Evolutionary conservation across 2,113 vertebrate species (phyloP).

Genomic region (Rhinichthys klamathensis): DNA sequence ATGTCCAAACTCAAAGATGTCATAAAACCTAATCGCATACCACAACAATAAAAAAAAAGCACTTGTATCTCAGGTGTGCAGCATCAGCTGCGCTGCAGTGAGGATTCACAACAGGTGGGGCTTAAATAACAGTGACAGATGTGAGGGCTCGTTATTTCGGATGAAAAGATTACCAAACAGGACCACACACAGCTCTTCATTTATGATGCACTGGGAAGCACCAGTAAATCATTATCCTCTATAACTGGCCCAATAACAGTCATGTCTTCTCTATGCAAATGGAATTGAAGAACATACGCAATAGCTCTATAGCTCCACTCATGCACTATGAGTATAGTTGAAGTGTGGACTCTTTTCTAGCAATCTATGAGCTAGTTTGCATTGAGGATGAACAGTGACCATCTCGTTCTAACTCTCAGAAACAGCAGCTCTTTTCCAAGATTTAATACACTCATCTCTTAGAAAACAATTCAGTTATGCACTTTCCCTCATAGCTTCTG

Average conservation of each 20-base stretch:
- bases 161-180: conserved; percentile 10
- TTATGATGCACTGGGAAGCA: not conserved
- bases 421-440: not conserved
- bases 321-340: not conserved
- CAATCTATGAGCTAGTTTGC: not conserved
- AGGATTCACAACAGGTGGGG: conserved; percentile 2
- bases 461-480: not conserved
- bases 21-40: conserved; percentile 32
- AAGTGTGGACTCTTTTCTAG: not conserved
- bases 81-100: not conserved
- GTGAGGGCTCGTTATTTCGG: not conserved
- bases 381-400: not conserved
- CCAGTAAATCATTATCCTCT: not conserved
- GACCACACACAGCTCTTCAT: conserved; percentile 4
- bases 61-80: conserved; percentile 14
- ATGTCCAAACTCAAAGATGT: conserved; percentile 26
- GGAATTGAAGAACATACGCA: not conserved
- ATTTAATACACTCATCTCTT: not conserved
- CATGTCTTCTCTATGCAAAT: not conserved
- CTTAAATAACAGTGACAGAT: conserved; percentile 29
- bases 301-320: not conserved
- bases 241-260: not conserved
- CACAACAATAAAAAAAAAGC: conserved; percentile 14
- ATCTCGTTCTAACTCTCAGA: not conserved
- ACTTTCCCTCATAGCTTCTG: not conserved